A percentile compares a stretch with the other conserved stretches of the same genome.
These are phyloP conservation scores for Coregonus ussuriensis DNA, from an alignment of 2,797 vertebrate species.

Conservation along the genomic window DNA sequence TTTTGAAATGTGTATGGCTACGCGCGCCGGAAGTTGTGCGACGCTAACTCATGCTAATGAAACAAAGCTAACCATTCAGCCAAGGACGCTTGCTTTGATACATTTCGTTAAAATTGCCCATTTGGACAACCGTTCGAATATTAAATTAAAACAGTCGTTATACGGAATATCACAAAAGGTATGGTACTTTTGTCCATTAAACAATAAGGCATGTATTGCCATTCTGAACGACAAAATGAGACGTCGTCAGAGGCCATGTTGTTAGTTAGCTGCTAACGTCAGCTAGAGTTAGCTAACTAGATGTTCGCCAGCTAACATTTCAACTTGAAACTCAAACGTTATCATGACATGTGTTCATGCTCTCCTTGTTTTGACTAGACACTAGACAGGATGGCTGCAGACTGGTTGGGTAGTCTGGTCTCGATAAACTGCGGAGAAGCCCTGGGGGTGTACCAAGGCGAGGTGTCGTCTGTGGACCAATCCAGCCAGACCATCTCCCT, in stretches of 20 bases:
- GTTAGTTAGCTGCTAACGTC: background rate
- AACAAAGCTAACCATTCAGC: background rate
- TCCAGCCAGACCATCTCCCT: constrained; percentile 95
- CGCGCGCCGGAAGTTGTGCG: background rate
- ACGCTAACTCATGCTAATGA: constrained; percentile 27
- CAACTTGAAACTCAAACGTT: background rate
- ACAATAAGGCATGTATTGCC: background rate
- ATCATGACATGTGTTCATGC: background rate
- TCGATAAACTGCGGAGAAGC: constrained; percentile 95
- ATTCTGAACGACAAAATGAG: background rate
- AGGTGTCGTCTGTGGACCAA: constrained; percentile 94
- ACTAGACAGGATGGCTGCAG: constrained; percentile 84
- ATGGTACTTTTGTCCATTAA: background rate
- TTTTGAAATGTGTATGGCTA: background rate
- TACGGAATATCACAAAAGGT: constrained; percentile 23
- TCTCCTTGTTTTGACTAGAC: background rate
- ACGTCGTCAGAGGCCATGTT: background rate
- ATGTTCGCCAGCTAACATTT: background rate
- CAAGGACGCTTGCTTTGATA: background rate
- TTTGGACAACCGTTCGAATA: background rate
- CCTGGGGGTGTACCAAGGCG: constrained; percentile 93
- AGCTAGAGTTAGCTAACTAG: background rate
- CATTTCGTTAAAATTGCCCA: constrained; percentile 7
- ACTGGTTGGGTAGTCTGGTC: constrained; percentile 96
- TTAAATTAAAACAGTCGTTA: background rate